Conservation (phyloP, 2,113 vertebrate genomes). For the Sylvia atricapilla region DNA sequence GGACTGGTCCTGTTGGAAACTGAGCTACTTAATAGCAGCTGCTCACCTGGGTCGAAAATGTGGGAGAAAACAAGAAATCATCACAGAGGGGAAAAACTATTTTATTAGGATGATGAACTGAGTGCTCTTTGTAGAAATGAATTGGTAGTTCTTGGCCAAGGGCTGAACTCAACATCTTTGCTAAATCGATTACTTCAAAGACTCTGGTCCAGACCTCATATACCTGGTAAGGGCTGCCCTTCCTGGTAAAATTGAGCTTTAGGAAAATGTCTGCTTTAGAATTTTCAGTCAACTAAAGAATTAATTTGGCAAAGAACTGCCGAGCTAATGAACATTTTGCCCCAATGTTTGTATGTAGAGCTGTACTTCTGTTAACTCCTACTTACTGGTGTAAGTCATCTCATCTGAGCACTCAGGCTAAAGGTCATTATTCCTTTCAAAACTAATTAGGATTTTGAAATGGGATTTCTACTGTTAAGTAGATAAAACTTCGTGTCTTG, state of each 20-base stretch:
- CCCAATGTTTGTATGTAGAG: not conserved
- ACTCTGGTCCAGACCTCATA: not conserved
- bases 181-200: not conserved
- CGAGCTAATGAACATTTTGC: not conserved
- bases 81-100: not conserved
- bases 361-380: not conserved
- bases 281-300: not conserved
- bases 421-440: slow-evolving; percentile 3
- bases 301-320: not conserved
- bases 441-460: slow-evolving; percentile 11
- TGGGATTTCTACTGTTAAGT: not conserved
- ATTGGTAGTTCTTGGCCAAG: not conserved
- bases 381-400: not conserved
- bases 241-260: not conserved
- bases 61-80: not conserved
- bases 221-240: not conserved
- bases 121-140: not conserved
- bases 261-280: not conserved
- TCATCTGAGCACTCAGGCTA: not conserved
- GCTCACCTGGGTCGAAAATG: not conserved
- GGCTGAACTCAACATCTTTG: not conserved
- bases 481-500: not conserved
- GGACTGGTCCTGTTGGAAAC: not conserved
- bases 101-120: not conserved
- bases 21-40: not conserved